Base-by-base conservation (phyloP, 2,797 vertebrate genomes). In the Spea hammondii region DNA sequence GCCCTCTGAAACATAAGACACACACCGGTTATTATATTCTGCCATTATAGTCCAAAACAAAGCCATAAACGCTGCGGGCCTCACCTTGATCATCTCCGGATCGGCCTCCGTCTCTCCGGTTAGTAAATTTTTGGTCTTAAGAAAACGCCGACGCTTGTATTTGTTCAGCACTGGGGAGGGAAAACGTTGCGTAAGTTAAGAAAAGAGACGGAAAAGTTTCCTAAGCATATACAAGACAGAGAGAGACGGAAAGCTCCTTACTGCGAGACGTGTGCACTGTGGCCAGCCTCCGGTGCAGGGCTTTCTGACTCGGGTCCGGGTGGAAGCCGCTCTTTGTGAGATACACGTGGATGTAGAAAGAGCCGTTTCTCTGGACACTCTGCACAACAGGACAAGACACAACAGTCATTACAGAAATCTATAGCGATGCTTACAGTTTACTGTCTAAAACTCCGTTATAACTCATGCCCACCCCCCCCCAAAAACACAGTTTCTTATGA, bases 261-360 rank as follows among this genome's bases (percentile, higher is more conserved):
- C 97, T 99, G 84, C 94, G 88, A 1, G 96, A 91, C 12, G 92
- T 84, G 79, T 97, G 95, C 71, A 98, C 96, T 0, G 97, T 97
- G 79, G 97, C 92, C 4, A 98, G 91, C 70, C 96, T 93, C 78
- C 95, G 92, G 86, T 98, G 96, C 80, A 96, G 92, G 59, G 91
- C 93, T 84, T 99, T 99, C 85, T 95, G 95, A 85, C 94, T 92
- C 32, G 97, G 95, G 76, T 99, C 97, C 0, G 97, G 97, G 73
- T 97, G 94, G 87, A 98, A 97, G 67, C 96, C 96, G n/a, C 94
- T 98, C 91, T 99, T 99, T 7, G 96, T 97, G 88, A 99, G 96
- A 86, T 95, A 98, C 17, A 98, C 88, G 0, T 99, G 97, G 77
- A 98, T 93, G 82, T 96, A 98, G 53, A 97, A 90, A 72, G 97